Percentiles rank a stretch among this genome's conserved stretches.
phyloP scores from a whole-genome alignment of 2,888 invertebrate species.

The Oxyscelio sp. region DNA sequence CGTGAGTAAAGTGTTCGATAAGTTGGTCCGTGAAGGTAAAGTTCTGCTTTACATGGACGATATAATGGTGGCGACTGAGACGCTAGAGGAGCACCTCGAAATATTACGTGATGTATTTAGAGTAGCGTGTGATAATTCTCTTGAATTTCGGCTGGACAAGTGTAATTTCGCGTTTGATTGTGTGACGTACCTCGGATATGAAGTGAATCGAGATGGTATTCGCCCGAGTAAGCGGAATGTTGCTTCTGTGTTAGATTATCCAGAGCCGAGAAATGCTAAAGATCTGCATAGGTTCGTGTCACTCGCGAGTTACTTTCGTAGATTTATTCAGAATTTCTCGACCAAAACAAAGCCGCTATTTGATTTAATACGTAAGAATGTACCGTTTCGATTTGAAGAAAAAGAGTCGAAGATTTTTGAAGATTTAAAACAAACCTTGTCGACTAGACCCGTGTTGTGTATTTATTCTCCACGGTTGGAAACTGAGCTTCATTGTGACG shows the following conservation, averaged over 20 bases:
- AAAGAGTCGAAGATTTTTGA: conserved; percentile 76
- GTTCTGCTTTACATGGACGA: conserved; percentile 11
- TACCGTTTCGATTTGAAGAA: conserved; percentile 75
- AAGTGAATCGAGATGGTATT: conserved; percentile 49
- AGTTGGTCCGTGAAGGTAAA: background rate
- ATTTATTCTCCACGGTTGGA: conserved; percentile 65
- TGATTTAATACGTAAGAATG: conserved; percentile 8
- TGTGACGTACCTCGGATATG: conserved; percentile 40
- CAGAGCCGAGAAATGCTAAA: conserved; percentile 64
- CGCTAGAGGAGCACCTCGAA: conserved; percentile 9
- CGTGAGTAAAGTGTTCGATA: background rate
- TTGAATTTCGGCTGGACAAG: background rate
- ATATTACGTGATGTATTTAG: background rate
- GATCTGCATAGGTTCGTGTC: conserved; percentile 32
- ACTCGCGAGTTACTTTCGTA: background rate
- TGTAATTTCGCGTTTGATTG: conserved; percentile 8
- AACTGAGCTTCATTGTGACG: conserved; percentile 84
- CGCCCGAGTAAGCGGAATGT: conserved; percentile 55
- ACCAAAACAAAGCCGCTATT: background rate
- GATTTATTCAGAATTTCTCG: conserved; percentile 4
- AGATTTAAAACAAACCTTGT: conserved; percentile 71
- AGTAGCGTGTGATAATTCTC: background rate
- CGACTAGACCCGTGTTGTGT: conserved; percentile 55
- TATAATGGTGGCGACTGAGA: conserved; percentile 7
- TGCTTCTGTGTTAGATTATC: conserved; percentile 58